These are phyloP conservation scores for Solen grandis DNA, from an alignment of 1,140 invertebrate genomes.

Conservation along the genomic window DNA sequence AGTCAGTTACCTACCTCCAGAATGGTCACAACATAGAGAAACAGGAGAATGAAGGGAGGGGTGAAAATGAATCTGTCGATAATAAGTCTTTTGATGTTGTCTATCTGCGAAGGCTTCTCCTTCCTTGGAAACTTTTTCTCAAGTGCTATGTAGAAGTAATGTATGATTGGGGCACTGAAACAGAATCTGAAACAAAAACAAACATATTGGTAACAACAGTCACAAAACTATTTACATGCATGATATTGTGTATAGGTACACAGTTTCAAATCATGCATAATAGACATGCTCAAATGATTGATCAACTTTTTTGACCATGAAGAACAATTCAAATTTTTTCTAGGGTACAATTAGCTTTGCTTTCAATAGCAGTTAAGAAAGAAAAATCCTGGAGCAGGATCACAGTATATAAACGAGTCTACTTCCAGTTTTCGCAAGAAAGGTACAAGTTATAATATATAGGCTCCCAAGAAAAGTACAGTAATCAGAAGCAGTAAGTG, in stretches of 20 bases:
- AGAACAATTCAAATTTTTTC: too few relatives aligned
- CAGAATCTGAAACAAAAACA: slow-evolving; percentile 66
- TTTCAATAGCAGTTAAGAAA: too few relatives aligned
- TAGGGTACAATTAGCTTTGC: too few relatives aligned
- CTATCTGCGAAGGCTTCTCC: slow-evolving; percentile 52
- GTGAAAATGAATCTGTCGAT: slow-evolving; percentile 75
- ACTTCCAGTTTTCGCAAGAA: too few relatives aligned
- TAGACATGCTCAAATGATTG: too few relatives aligned
- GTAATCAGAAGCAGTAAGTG: too few relatives aligned
- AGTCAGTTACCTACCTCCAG: slow-evolving; percentile 77
- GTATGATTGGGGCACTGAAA: slow-evolving; percentile 72
- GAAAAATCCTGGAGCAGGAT: too few relatives aligned
- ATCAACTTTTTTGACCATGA: too few relatives aligned
- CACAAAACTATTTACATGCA: background rate
- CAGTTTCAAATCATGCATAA: too few relatives aligned
- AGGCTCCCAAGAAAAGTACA: too few relatives aligned
- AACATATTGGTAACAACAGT: slow-evolving; percentile 13
- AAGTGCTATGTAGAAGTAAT: slow-evolving; percentile 72
- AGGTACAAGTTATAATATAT: too few relatives aligned
- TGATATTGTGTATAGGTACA: background rate
- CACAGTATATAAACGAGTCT: too few relatives aligned
- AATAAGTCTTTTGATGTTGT: slow-evolving; percentile 68
- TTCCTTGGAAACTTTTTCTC: slow-evolving; percentile 69
- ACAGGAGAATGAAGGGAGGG: slow-evolving; percentile 73
- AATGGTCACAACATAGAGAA: slow-evolving; percentile 72